Conservation (phyloP, 1,140 invertebrate genomes). For the Cephus cinctus region DNA sequence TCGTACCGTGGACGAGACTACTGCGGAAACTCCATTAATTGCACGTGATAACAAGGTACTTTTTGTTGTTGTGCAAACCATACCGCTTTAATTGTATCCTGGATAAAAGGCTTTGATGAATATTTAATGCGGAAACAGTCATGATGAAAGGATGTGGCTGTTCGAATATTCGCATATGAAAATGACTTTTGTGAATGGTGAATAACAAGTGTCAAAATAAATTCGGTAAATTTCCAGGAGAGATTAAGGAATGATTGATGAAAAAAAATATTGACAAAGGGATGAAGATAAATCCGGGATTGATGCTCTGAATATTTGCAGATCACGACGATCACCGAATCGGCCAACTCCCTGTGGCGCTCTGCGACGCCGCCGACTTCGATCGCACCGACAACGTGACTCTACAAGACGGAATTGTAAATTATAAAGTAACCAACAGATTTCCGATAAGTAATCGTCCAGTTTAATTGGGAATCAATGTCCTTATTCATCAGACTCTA, state of each 20-base stretch:
- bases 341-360: constrained; percentile 42
- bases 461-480: neutral
- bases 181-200: too few relatives aligned
- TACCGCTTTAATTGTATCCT: too few relatives aligned
- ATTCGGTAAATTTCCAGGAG: neutral
- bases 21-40: constrained; percentile 52
- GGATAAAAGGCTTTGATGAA: too few relatives aligned
- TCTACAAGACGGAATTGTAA: constrained; percentile 10
- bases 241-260: neutral
- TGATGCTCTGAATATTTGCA: constrained; percentile 16
- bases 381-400: constrained; percentile 35
- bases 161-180: too few relatives aligned
- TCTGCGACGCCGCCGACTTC: constrained; percentile 28
- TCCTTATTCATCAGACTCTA: neutral
- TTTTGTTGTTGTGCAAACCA: too few relatives aligned
- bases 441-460: neutral
- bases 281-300: neutral
- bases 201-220: neutral
- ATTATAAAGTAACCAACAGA: neutral
- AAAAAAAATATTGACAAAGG: neutral
- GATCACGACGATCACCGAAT: constrained; percentile 51
- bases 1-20: constrained; percentile 45
- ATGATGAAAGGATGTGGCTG: too few relatives aligned
- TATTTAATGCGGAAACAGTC: too few relatives aligned
- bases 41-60: constrained; percentile 52